Evolutionary conservation across 2,797 vertebrate genomes (phyloP), one percentile per base, ranked within the genome.

Genomic region (Thalassophryne amazonica): DNA sequence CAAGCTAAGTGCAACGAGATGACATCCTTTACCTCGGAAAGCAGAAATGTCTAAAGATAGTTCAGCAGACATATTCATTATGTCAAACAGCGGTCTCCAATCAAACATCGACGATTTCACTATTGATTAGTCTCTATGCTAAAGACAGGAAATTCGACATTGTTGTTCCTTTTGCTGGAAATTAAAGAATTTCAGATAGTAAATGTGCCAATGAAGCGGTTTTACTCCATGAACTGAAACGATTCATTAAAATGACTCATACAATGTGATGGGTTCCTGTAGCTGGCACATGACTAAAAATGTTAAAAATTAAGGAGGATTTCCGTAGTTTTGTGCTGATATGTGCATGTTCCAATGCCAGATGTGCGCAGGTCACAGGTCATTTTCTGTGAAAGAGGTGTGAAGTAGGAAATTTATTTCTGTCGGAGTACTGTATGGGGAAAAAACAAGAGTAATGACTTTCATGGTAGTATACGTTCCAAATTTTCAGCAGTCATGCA

Each of bases 271-370:
- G 16, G 10, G 24, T 72, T 79, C 73, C 67, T 69, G 69, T 48
- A 13, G 12, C 20, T 30, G 29, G 11, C 27, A 20, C 43, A 32
- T 24, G 29, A 35, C 16, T 0, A 23, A 23, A 50, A 54, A 51
- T 46, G 10, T 61, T 25, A 66, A 1, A 68, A 70, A 51, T 42
- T 27, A 65, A 65, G 21, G 39, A 60, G 43, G 70, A 73, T 73
- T 58, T 72, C 62, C 6, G 35, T 40, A 7, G 17, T 54, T 46
- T 25, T 64, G 14, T 50, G 59, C 49, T 65, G 54, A 69, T 33
- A 15, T 34, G 12, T 36, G 31, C 42, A 38, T 5, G 29, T 49
- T 76, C 16, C 25, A 21, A 32, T 48, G 25, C 13, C 50, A 81
- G 30, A 58, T 49, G 51, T 59, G 14, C 42, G 41, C 10, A 58